Percentiles rank a stretch among this genome's conserved stretches.
These are phyloP conservation scores for Hippasteria phrygiana DNA, from an alignment of 53 echinoderm and acorn worm genomes.

Conservation along the genomic window DNA sequence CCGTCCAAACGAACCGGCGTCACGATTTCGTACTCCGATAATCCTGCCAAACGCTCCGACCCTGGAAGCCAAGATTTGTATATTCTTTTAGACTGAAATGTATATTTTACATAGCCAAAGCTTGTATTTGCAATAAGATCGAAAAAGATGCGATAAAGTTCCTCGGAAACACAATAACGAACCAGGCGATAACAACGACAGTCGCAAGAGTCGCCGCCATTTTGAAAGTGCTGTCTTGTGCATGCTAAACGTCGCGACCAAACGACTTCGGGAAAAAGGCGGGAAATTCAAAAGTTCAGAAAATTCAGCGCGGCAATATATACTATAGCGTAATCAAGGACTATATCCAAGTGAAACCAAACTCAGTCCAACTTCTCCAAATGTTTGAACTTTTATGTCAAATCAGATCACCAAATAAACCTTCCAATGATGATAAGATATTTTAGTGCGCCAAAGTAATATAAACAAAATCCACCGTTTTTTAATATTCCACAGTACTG, in stretches of 20 bases:
- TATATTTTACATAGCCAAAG: background rate
- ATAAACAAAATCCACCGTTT: too few species aligned
- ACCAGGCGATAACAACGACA: background rate
- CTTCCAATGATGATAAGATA: too few species aligned
- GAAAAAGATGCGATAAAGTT: background rate
- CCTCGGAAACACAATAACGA: background rate
- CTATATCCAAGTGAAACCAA: too few species aligned
- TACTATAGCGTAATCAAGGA: too few species aligned
- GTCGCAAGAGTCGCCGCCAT: background rate
- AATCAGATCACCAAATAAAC: too few species aligned
- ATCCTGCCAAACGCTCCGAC: conserved; percentile 59
- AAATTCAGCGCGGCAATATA: background rate
- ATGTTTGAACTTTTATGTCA: too few species aligned
- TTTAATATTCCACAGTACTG: too few species aligned
- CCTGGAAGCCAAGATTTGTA: background rate
- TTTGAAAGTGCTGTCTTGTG: background rate
- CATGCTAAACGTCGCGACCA: background rate
- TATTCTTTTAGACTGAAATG: background rate
- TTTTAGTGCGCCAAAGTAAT: too few species aligned
- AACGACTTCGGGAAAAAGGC: conserved; percentile 11
- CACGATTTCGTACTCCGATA: conserved; percentile 76
- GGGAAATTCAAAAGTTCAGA: background rate
- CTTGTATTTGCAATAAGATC: background rate
- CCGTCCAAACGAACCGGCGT: conserved; percentile 75
- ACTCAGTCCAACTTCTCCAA: too few species aligned